Evolutionary conservation across 2,888 invertebrate species (phyloP), one percentile per base, ranked within the genome.

Genomic region (Diabrotica balteata): DNA sequence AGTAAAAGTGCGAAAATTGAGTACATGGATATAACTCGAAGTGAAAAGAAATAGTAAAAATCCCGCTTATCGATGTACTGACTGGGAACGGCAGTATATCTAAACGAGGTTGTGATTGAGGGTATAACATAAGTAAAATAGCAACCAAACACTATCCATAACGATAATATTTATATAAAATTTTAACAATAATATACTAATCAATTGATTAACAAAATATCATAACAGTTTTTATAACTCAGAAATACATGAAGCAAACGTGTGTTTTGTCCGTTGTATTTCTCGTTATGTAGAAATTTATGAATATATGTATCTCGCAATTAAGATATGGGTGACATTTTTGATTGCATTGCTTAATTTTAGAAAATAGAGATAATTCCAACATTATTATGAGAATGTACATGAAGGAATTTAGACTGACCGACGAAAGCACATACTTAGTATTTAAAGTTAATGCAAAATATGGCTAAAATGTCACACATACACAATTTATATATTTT

Each of bases 141-240:
- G 59, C 47, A 70, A 75, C 70, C 75, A 74, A 80, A 80, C 81
- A 81, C 80, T 80, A 72, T 76, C 81, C 80, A 80, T 76, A 76
- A 73, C 77, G 76, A 74, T 76, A 81, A 83, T 80, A 82, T 81
- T 82, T 80, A 82, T 82, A 82, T 81, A 82, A 82, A 83, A 82
- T 78, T 81, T 80, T 79, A 83, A 82, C 81, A 82, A 82, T 81
- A 80, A 80, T 80, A 79, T 77, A 78, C 74, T 77, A 79, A 79
- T 76, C 68, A 77, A 73, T 77, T 72, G 73, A 69, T 71, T 72
- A 75, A 77, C 75, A 68, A 77, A 77, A 76, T 73, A 69, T 73
- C 76, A 76, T 79, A 80, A 79, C 77, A 79, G 78, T 76, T 73
- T 76, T 71, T 69, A 76, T 77, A 77, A 78, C 74, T 67, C 59